Conservation (phyloP, 2,888 invertebrate species). For the Sisyra nigra region DNA sequence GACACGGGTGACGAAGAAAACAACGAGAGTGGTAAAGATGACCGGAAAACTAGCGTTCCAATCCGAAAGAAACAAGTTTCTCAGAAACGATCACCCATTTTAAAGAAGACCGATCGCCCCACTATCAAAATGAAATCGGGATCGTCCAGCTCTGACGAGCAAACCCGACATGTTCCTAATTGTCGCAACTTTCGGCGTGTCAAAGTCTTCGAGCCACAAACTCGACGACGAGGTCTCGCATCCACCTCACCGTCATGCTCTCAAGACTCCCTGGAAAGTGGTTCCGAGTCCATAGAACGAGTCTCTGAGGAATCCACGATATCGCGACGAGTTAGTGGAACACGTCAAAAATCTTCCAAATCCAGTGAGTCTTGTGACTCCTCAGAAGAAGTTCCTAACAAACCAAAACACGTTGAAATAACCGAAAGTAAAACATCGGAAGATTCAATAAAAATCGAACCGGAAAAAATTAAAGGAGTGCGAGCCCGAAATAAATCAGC, state of each 20-base stretch:
- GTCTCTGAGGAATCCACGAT: too few relatives aligned
- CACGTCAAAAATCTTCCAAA: too few relatives aligned
- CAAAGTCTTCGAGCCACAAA: not conserved
- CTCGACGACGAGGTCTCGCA: not conserved
- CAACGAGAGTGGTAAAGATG: not conserved
- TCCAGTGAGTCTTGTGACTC: not conserved
- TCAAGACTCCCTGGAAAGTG: not conserved
- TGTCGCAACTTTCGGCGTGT: not conserved
- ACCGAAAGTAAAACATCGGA: too few relatives aligned
- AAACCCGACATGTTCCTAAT: not conserved
- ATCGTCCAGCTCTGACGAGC: not conserved
- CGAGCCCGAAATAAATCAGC: conserved; percentile 2
- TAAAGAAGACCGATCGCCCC: not conserved
- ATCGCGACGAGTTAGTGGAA: too few relatives aligned
- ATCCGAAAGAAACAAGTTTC: conserved; percentile 7
- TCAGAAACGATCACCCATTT: conserved; percentile 4
- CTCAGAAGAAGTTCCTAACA: not conserved
- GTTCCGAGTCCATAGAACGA: not conserved
- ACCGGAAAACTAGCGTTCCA: conserved; percentile 2
- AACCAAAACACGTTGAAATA: not conserved
- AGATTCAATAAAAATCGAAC: too few relatives aligned
- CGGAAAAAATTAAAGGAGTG: too few relatives aligned
- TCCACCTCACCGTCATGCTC: not conserved
- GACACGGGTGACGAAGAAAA: not conserved
- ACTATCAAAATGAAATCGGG: not conserved